These are phyloP conservation scores for Tanaodytes sp. DNA, from an alignment of 2,888 invertebrate species.

Conservation along the genomic window DNA sequence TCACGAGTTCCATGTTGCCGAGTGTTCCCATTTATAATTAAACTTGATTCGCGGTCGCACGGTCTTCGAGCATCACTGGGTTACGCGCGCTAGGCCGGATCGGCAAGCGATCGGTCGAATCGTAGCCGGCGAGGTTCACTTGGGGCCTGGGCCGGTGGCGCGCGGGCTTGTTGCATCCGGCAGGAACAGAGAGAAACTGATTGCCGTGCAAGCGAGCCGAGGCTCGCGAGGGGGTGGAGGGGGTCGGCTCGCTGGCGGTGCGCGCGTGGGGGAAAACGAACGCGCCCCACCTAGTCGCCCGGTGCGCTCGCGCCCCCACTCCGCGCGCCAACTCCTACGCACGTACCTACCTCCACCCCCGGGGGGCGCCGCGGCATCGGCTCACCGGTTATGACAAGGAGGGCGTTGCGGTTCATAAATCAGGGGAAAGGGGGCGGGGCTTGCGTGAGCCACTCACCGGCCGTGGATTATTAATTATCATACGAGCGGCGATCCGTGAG, in stretches of 20 bases:
- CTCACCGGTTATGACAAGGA: conserved; percentile 70
- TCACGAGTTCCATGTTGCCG: conserved; percentile 66
- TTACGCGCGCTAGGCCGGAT: neutral
- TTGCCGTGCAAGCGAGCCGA: conserved; percentile 60
- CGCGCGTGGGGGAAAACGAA: no score
- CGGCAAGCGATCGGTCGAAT: conserved; percentile 19
- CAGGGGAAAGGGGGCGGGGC: conserved; percentile 70
- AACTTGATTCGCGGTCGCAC: neutral
- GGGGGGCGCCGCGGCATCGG: conserved; percentile 38
- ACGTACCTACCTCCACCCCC: conserved; percentile 47
- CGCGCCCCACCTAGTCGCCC: no score
- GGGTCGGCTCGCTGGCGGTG: no score
- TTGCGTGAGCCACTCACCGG: conserved; percentile 70
- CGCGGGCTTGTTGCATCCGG: conserved; percentile 58
- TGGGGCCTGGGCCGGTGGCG: no score
- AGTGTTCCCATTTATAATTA: conserved; percentile 41
- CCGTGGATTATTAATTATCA: conserved; percentile 72
- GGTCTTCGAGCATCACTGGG: conserved; percentile 2
- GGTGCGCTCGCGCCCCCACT: conserved; percentile 3
- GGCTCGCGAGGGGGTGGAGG: conserved; percentile 57
- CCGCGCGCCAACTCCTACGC: conserved; percentile 50
- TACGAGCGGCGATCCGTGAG: conserved; percentile 55
- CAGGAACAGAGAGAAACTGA: conserved; percentile 69
- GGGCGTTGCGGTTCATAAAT: conserved; percentile 73
- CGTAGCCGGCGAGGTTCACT: no score